Percentiles rank a stretch among this genome's conserved stretches.
phyloP scores from a whole-genome alignment of 2,113 vertebrate genomes.

The Microcebus tavaratra region DNA sequence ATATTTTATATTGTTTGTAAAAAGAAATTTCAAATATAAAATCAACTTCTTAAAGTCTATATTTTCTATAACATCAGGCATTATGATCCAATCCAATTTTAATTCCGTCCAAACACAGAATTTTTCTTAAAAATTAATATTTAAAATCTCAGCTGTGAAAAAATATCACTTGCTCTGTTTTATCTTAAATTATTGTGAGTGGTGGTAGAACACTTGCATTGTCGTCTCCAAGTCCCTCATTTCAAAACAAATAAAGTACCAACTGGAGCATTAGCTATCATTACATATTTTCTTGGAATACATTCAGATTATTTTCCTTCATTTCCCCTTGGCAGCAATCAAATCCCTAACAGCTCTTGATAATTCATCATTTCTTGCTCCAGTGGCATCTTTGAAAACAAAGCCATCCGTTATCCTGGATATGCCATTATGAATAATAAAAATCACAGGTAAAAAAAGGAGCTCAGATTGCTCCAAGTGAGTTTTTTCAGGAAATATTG shows the following conservation, averaged over 20 bases:
- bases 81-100: neutral
- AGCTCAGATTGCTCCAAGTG: neutral
- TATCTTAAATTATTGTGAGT: neutral
- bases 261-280: neutral
- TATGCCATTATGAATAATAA: constrained; percentile 8
- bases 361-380: constrained; percentile 47
- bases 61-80: neutral
- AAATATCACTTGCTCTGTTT: neutral
- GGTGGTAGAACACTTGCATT: neutral
- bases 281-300: constrained; percentile 55
- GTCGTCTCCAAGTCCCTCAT: neutral
- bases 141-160: neutral
- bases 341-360: constrained; percentile 45
- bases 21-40: neutral
- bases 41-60: neutral
- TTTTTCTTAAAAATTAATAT: neutral
- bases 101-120: neutral
- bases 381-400: constrained; percentile 43
- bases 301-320: constrained; percentile 16
- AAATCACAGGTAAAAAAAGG: neutral
- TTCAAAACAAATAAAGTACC: constrained; percentile 36
- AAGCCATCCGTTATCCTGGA: neutral
- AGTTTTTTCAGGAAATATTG: neutral
- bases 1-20: neutral
- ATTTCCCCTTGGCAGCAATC: constrained; percentile 37